Base-by-base conservation (phyloP, 2,888 invertebrate species). In the Dione vanillae region DNA sequence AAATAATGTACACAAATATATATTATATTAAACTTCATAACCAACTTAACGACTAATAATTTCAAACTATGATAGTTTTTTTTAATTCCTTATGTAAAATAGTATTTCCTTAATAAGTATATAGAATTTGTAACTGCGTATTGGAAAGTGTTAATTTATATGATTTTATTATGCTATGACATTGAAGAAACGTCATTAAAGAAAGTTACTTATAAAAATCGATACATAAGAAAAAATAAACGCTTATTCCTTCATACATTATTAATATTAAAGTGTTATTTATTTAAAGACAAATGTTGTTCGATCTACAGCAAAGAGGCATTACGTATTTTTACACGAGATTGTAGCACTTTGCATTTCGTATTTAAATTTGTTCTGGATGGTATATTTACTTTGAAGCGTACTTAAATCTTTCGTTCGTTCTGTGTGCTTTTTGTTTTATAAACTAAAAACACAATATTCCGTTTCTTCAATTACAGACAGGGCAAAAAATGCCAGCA, bases 341-440 rank as follows among this genome's bases (percentile, higher is more conserved):
- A 37, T 54, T n/a, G 54, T 37, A 56, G 37, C 54, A 56, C 37
- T 54, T 54, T 16, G 35, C n/a, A 35, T 54, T 54, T 54, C 37
- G 54, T 10, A 56, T 56, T 40, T 40, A 40, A 56, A 56, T 56
- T 56, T 40, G 56, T 56, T 56, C 43, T 43, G 20, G 61, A 43
- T 61, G 43, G 43, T 61, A 20, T 61, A 56, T 56, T 56, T 56
- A 56, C 37, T 56, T 56, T 56, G 56, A 37, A 40, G 37, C 56
- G 56, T 37, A 2, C 56, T 56, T 16, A 40, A 40, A 16, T 19
- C 37, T 40, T 11, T 16, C 37, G 12, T 40, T 40, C 16, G 37
- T 56, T 40, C 12, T 56, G 16, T 52, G n/a, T 56, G 37, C 56
- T 54, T 56, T 56, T 56, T 56, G 40, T 56, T 56, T 56, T 40